Conservation (phyloP, 1,140 invertebrate genomes). For the Ceratosolen fusciceps region DNA sequence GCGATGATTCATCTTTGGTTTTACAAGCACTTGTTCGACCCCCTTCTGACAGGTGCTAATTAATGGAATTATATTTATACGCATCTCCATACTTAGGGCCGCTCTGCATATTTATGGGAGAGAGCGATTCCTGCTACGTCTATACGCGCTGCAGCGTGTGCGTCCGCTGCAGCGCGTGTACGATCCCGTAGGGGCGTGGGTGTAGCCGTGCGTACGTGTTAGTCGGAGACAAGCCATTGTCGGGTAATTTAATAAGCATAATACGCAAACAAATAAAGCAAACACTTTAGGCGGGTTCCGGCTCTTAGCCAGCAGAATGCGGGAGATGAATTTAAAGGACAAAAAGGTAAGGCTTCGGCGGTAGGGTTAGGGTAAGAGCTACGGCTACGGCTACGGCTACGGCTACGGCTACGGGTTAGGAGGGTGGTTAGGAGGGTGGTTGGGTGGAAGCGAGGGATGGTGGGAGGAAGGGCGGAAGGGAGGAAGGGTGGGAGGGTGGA, state of each 20-base stretch:
- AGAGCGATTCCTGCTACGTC: no score
- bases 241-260: not conserved
- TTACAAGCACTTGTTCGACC: not conserved
- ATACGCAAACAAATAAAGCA: not conserved
- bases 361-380: no score
- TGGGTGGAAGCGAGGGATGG: not conserved
- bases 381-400: no score
- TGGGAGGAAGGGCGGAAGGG: not conserved
- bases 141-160: no score
- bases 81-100: no score
- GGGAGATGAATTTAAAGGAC: not conserved
- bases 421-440: no score
- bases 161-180: no score
- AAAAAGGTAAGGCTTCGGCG: not conserved
- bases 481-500: not conserved
- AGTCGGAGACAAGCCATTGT: not conserved
- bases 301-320: not conserved
- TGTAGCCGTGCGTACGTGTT: no score
- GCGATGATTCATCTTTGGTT: not conserved
- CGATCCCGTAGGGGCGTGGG: no score
- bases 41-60: not conserved
- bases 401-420: no score
- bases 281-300: not conserved
- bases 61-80: not conserved
- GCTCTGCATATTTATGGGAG: no score